Conservation (phyloP, 2,888 invertebrate species). For the Sarcophaga variegata region DNA sequence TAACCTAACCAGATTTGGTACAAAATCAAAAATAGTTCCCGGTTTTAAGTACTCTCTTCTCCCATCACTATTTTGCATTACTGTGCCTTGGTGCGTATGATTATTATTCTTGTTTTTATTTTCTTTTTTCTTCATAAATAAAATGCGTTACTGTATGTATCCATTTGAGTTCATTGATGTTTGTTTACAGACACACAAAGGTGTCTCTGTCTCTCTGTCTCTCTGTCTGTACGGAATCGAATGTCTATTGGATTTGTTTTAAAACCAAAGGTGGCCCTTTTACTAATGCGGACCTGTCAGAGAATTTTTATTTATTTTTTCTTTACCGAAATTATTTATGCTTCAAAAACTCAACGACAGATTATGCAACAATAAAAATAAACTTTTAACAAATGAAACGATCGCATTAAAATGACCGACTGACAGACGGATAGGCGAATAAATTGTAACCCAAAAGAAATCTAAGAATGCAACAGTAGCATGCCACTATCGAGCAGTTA, state of each 20-base stretch:
- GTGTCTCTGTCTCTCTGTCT: too few species aligned
- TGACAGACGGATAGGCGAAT: too few species aligned
- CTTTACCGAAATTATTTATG: constrained; percentile 49
- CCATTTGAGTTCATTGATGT: constrained; percentile 3
- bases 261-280: constrained; percentile 47
- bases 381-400: constrained; percentile 68
- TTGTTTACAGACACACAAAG: constrained; percentile 6
- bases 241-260: background rate
- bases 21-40: background rate
- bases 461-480: background rate
- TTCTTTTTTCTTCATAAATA: too few species aligned
- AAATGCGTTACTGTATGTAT: constrained; percentile 17
- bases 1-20: background rate
- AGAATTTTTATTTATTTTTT: constrained; percentile 56
- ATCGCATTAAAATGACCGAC: constrained; percentile 71
- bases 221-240: too few species aligned
- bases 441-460: constrained; percentile 5
- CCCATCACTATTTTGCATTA: background rate
- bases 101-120: background rate
- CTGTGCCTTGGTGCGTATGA: constrained; percentile 44
- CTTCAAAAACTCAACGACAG: constrained; percentile 71
- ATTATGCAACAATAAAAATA: constrained; percentile 77
- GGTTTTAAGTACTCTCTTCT: too few species aligned
- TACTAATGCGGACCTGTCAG: constrained; percentile 53
- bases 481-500: constrained; percentile 72